Evolutionary conservation across 2,797 vertebrate species (phyloP), one percentile per base, ranked within the genome.

Genomic region (Epinephelus malabaricus): DNA sequence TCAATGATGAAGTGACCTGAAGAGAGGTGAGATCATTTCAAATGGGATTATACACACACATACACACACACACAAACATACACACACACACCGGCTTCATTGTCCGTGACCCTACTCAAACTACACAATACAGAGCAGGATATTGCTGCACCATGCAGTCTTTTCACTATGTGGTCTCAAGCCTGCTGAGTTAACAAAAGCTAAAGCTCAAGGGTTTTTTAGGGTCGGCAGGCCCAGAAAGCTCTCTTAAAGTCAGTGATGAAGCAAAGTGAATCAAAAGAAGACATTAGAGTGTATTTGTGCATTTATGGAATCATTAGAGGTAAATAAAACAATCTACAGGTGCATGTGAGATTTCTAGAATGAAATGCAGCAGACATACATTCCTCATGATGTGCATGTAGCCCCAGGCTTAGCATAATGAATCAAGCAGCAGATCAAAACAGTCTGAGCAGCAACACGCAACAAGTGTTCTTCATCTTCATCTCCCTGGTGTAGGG

Each of bases 11-110:
- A 92, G 89, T 93, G 91, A 90, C 91, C 90, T 92, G 88, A 94
- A 92, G 89, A 93, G 86, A 86, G 90, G 91, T 92, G 90, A 92
- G 89, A 90, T 94, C 90, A 91, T 94, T 89, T 90, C 78, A 92
- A 84, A 91, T 75, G 69, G 77, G 84, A 88, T 91, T 90, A 88
- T 47, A 73, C 69, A 69, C 76, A 76, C 62, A 76, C 76, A 69
- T 61, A 75, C 69, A 79, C 47, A 81, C 69, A 69, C n/a, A 71
- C 63, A 60, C 43, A 64, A 65, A 81, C 68, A 64, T 40, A 54
- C 59, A 56, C 51, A 50, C 50, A 78, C 59, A 78, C 69, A 73
- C 75, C 65, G 60, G 50, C 56, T 80, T 79, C 82, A 88, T 89
- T 90, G 83, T 91, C 77, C 79, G 50, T 3, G 58, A 84, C 76